Percentiles rank a stretch among this genome's conserved stretches.
These are phyloP conservation scores for Mormyrops attenuatus DNA, from an alignment of 2,797 vertebrate genomes.

Conservation along the genomic window DNA sequence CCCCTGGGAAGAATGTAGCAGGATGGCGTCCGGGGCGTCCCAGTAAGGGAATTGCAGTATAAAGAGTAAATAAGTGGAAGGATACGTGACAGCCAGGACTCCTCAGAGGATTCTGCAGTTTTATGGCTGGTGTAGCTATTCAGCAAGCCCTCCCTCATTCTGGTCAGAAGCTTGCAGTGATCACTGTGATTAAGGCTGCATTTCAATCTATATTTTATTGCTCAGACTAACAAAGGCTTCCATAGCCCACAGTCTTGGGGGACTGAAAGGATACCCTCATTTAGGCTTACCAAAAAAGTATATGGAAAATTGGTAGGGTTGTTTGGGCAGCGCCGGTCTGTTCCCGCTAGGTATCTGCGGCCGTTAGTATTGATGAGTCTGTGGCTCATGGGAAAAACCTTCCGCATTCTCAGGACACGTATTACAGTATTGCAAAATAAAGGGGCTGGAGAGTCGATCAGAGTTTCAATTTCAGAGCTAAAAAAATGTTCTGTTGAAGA, in stretches of 20 bases:
- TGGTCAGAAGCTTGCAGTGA: background rate
- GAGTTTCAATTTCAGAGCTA: background rate
- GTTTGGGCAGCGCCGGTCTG: background rate
- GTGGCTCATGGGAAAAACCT: background rate
- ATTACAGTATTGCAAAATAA: background rate
- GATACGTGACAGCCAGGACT: background rate
- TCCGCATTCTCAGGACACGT: background rate
- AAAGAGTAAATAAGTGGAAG: background rate
- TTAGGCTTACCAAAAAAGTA: background rate
- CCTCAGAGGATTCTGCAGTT: background rate
- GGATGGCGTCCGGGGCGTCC: background rate
- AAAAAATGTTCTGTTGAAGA: background rate
- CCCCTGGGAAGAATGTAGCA: background rate
- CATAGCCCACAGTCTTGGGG: background rate
- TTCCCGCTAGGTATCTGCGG: background rate
- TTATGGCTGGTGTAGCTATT: background rate
- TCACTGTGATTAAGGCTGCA: background rate
- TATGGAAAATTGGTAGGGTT: background rate
- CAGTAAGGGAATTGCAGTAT: background rate
- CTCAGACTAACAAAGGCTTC: background rate
- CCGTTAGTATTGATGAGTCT: background rate
- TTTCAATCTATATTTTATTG: background rate
- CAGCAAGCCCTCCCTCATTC: background rate
- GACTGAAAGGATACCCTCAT: background rate
- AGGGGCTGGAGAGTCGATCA: background rate